These are phyloP conservation scores for Neodon shergylaensis DNA, from an alignment of 2,113 vertebrate species.

Conservation along the genomic window DNA sequence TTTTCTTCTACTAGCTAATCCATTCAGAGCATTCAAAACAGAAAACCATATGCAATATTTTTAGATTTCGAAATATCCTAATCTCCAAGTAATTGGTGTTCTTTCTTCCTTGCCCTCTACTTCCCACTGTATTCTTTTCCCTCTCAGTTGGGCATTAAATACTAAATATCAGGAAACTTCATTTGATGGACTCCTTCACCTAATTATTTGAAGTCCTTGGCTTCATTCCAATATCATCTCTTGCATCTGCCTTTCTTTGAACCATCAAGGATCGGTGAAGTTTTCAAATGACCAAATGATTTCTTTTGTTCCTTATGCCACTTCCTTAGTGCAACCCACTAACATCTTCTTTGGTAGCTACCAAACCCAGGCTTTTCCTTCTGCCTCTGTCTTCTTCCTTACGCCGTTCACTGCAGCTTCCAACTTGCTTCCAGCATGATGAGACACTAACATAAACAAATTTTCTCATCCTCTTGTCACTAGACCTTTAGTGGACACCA, in stretches of 20 bases:
- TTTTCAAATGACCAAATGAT: neutral
- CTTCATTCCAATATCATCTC: neutral
- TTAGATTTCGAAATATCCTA: neutral
- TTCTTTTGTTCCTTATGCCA: neutral
- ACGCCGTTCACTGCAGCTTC: neutral
- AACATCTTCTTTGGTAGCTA: neutral
- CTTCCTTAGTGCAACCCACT: neutral
- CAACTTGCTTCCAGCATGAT: neutral
- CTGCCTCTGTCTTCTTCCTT: neutral
- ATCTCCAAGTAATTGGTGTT: neutral
- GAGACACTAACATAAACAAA: neutral
- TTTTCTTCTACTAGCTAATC: neutral
- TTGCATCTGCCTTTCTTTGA: neutral
- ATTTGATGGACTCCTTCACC: neutral
- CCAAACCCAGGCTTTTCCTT: neutral
- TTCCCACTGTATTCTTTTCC: neutral
- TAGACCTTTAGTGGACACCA: neutral
- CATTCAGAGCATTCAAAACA: neutral
- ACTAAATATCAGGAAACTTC: neutral
- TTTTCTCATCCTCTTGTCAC: neutral
- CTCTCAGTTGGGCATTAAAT: neutral
- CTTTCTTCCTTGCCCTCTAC: rapidly evolving
- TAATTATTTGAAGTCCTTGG: neutral
- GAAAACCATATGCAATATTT: too few relatives aligned
- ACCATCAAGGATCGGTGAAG: too few relatives aligned